Percentiles rank a stretch among this genome's conserved stretches.
phyloP scores from a whole-genome alignment of 2,797 vertebrate genomes.

The Gadopsis bispinosus region DNA sequence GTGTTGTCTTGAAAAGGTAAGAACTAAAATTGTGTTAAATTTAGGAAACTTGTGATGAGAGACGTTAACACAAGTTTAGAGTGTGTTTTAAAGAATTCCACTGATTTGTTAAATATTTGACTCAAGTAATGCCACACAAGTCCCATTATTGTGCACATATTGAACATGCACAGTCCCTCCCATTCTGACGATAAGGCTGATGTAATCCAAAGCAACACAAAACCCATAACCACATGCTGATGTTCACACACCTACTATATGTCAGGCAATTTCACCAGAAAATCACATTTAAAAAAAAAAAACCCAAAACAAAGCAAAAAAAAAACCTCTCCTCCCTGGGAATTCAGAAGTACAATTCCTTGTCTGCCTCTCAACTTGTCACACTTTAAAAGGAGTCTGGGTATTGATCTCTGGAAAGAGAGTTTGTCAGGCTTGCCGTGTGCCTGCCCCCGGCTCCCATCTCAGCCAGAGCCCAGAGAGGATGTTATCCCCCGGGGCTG shows the following conservation, averaged over 20 bases:
- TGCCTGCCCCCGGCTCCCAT: slow-evolving; percentile 69
- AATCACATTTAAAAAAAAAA: slow-evolving; percentile 53
- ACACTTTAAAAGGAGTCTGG: slow-evolving; percentile 78
- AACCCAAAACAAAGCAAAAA: background rate
- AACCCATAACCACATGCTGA: slow-evolving; percentile 68
- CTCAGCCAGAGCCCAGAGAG: slow-evolving; percentile 77
- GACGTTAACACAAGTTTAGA: background rate
- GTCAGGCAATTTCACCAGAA: slow-evolving; percentile 81
- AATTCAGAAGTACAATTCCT: slow-evolving; percentile 77
- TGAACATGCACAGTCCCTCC: slow-evolving; percentile 48
- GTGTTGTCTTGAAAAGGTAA: background rate
- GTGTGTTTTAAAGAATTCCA: slow-evolving; percentile 19
- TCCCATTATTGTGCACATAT: slow-evolving; percentile 62
- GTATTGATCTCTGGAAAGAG: slow-evolving; percentile 81
- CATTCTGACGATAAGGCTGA: slow-evolving; percentile 77
- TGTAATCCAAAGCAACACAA: slow-evolving; percentile 84
- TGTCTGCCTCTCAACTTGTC: slow-evolving; percentile 78
- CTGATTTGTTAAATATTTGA: slow-evolving; percentile 27
- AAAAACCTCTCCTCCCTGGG: slow-evolving; percentile 54
- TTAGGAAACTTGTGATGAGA: background rate
- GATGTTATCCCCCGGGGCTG: slow-evolving; percentile 82
- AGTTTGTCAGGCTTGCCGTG: slow-evolving; percentile 76
- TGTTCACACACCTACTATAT: slow-evolving; percentile 71
- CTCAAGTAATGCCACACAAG: slow-evolving; percentile 29
- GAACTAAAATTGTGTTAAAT: no score